Conservation (phyloP, 2,113 vertebrate genomes). For the Cinclus cinclus region DNA sequence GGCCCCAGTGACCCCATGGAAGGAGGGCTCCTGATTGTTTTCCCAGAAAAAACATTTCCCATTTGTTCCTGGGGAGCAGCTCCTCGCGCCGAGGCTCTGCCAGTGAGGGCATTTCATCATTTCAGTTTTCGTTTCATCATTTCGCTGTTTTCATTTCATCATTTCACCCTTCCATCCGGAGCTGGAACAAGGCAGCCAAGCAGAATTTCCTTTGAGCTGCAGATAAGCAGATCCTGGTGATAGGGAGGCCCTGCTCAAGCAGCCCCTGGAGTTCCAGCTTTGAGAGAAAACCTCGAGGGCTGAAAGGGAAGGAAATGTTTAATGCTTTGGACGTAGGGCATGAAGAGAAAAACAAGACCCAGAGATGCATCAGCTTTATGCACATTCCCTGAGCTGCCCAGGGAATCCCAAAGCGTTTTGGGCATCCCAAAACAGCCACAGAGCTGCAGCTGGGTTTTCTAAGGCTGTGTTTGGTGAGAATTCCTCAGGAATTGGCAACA, state of each 20-base stretch:
- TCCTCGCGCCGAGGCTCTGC: not conserved
- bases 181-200: conserved; percentile 4
- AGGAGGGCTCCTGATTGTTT: not conserved
- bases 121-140: not conserved
- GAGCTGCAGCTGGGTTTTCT: not conserved
- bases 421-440: not conserved
- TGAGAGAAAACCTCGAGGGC: not conserved
- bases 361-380: not conserved
- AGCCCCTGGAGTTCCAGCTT: not conserved
- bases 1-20: not conserved
- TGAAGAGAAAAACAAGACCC: not conserved
- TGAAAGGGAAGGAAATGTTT: conserved; percentile 29
- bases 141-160: not conserved
- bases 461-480: not conserved
- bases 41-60: not conserved
- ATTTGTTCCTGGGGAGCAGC: not conserved
- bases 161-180: not conserved
- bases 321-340: not conserved
- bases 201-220: conserved; percentile 31
- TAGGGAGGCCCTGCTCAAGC: not conserved
- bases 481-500: not conserved
- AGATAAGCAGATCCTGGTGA: conserved; percentile 37
- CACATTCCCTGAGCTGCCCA: accelerated
- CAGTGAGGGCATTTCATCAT: not conserved
- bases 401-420: no score